Conservation (phyloP, 2,113 vertebrate species). For the Laticauda laticaudata region DNA sequence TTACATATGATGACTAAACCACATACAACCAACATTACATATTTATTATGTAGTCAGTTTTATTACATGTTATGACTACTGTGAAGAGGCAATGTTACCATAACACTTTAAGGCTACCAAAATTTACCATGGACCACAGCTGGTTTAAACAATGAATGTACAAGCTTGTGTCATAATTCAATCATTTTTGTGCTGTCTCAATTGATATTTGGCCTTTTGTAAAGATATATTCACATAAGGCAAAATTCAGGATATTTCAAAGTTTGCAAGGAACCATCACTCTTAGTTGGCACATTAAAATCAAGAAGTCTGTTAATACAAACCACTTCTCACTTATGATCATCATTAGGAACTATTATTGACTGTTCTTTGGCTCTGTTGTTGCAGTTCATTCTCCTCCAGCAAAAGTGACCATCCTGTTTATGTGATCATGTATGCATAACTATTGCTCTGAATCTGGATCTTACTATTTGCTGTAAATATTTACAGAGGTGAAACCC, state of each 20-base stretch:
- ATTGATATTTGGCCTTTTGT: neutral
- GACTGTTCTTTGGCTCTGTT: constrained; percentile 31
- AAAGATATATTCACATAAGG: neutral
- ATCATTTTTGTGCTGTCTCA: neutral
- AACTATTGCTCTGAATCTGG: constrained; percentile 54
- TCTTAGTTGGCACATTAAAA: neutral
- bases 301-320: neutral
- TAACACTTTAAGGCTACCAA: neutral
- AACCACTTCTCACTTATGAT: neutral
- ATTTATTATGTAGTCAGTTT: neutral
- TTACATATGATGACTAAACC: neutral
- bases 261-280: neutral
- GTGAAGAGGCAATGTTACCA: neutral
- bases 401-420: constrained; percentile 48
- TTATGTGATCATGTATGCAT: constrained; percentile 53
- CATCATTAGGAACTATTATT: neutral
- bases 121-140: neutral
- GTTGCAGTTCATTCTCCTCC: constrained; percentile 54
- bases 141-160: neutral
- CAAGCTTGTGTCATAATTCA: neutral
- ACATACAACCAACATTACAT: neutral
- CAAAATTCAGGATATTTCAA: neutral
- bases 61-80: neutral
- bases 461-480: constrained; percentile 61
- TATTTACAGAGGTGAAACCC: constrained; percentile 60